Percentiles rank a stretch among this genome's conserved stretches.
These are phyloP conservation scores for Alethe diademata DNA, from an alignment of 2,113 vertebrate species.

Conservation along the genomic window DNA sequence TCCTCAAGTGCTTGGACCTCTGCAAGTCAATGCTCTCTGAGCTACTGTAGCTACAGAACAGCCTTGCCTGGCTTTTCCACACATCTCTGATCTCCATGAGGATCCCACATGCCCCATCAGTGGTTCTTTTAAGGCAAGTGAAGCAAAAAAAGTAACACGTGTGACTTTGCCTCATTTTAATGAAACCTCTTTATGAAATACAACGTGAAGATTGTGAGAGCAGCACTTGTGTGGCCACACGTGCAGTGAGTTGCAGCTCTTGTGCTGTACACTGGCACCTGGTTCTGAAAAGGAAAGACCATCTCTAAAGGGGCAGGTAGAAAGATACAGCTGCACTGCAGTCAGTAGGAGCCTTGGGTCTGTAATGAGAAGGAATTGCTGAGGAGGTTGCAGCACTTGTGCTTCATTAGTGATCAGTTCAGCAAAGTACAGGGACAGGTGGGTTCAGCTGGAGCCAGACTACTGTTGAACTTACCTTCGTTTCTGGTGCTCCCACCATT, in stretches of 20 bases:
- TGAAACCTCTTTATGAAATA: not conserved
- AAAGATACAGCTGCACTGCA: not conserved
- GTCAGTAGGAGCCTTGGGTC: not conserved
- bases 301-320: not conserved
- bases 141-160: not conserved
- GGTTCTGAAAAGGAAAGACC: not conserved
- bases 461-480: not conserved
- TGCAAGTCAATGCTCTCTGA: not conserved
- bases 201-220: fast-evolving
- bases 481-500: not conserved
- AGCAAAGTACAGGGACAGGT: not conserved
- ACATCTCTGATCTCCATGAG: not conserved
- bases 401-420: not conserved
- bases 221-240: not conserved
- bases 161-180: not conserved
- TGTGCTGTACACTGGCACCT: not conserved
- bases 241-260: not conserved
- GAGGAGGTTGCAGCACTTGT: not conserved
- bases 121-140: not conserved
- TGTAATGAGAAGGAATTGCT: not conserved
- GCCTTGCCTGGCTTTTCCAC: not conserved
- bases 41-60: not conserved
- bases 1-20: not conserved
- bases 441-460: not conserved
- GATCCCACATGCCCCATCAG: fast-evolving